These are phyloP conservation scores for Protobothrops mucrosquamatus DNA, from an alignment of 2,113 vertebrate species.

Conservation along the genomic window DNA sequence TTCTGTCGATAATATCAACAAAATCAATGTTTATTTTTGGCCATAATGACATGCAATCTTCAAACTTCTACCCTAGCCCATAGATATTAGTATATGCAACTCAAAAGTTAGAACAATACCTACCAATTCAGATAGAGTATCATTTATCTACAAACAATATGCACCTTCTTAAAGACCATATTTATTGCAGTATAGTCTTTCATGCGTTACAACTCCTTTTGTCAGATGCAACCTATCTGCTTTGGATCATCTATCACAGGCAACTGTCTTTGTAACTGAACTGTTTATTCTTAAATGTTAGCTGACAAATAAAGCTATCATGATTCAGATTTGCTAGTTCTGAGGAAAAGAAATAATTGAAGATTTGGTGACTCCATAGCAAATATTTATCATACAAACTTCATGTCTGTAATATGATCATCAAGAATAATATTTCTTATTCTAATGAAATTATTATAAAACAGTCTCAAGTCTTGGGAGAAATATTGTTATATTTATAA, in stretches of 20 bases:
- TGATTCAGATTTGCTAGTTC: not conserved
- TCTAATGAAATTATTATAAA: not conserved
- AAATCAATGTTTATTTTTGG: not conserved
- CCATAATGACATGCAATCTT: not conserved
- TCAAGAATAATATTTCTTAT: not conserved
- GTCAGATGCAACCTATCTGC: not conserved
- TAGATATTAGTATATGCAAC: not conserved
- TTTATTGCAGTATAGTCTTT: not conserved
- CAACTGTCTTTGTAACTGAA: not conserved
- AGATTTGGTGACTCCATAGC: not conserved
- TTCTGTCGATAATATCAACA: not conserved
- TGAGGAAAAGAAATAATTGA: not conserved
- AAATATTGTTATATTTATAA: not conserved
- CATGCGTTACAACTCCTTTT: not conserved
- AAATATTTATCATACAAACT: not conserved
- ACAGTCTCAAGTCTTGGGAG: not conserved
- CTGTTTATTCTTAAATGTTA: not conserved
- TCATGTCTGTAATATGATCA: not conserved
- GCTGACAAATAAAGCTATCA: not conserved
- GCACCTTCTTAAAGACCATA: not conserved
- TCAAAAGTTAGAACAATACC: not conserved
- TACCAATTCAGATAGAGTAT: not conserved
- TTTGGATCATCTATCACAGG: not conserved
- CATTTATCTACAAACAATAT: not conserved
- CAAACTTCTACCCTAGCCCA: not conserved